These are phyloP conservation scores for Mastomys natalensis DNA, from an alignment of 2,113 vertebrate species.

Conservation along the genomic window DNA sequence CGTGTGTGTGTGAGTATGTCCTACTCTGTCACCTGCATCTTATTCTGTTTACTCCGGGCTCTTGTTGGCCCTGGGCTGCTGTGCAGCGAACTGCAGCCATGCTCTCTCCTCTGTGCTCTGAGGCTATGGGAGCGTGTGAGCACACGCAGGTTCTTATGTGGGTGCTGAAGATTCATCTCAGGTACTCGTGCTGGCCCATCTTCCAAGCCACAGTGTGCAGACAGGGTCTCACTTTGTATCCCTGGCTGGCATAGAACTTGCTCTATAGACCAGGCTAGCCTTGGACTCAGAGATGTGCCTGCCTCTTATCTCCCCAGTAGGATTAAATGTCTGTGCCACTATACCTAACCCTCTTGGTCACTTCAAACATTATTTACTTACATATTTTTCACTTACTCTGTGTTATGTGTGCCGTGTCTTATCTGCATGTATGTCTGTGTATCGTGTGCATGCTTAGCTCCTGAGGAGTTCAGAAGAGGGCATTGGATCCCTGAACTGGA, in stretches of 20 bases:
- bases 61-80: not conserved
- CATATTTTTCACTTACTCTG: not conserved
- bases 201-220: not conserved
- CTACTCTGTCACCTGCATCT: not conserved
- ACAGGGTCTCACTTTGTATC: not conserved
- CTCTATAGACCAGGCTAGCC: not conserved
- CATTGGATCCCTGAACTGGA: not conserved
- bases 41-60: too few species aligned
- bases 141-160: not conserved
- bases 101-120: not conserved
- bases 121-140: not conserved
- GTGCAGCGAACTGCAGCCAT: not conserved
- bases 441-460: not conserved
- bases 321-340: not conserved
- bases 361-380: not conserved
- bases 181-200: not conserved
- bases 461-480: not conserved
- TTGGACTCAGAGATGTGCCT: not conserved
- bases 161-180: not conserved
- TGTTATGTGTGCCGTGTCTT: not conserved
- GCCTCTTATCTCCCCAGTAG: not conserved
- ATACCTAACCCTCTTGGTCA: not conserved
- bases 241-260: not conserved
- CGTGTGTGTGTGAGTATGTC: not conserved
- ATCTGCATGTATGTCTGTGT: not conserved